Conservation (phyloP, 2,797 vertebrate genomes). For the Chrosomus eos region DNA sequence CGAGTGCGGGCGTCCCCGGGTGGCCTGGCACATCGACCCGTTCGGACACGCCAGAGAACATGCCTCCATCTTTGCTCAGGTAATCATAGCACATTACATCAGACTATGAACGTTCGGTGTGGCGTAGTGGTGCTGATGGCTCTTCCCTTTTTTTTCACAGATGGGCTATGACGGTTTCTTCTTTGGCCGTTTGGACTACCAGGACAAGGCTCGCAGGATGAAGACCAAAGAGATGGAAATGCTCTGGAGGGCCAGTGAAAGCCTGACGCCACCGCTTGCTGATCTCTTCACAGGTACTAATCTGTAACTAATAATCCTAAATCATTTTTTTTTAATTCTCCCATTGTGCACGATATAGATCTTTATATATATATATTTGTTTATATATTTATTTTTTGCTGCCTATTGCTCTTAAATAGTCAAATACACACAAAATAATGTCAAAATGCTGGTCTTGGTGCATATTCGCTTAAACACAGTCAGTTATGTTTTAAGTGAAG, state of each 20-base stretch:
- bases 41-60: constrained; percentile 92
- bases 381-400: no score
- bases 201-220: constrained; percentile 81
- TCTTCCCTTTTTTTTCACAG: constrained; percentile 64
- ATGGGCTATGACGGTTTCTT: constrained; percentile 94
- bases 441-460: no score
- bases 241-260: constrained; percentile 86
- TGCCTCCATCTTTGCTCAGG: constrained; percentile 93
- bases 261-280: constrained; percentile 76
- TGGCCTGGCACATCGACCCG: constrained; percentile 95
- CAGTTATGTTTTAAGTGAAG: no score
- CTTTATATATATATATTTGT: no score
- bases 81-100: constrained; percentile 50
- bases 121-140: not conserved
- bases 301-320: not conserved
- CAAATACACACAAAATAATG: no score
- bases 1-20: constrained; percentile 79
- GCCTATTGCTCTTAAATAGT: no score
- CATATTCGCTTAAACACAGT: no score
- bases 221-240: constrained; percentile 81
- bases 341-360: not conserved
- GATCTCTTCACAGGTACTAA: constrained; percentile 89
- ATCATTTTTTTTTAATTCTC: not conserved
- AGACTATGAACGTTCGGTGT: not conserved
- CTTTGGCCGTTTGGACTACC: constrained; percentile 89